Base-by-base conservation (phyloP, 2,888 invertebrate species). In the Apodemia duryi region DNA sequence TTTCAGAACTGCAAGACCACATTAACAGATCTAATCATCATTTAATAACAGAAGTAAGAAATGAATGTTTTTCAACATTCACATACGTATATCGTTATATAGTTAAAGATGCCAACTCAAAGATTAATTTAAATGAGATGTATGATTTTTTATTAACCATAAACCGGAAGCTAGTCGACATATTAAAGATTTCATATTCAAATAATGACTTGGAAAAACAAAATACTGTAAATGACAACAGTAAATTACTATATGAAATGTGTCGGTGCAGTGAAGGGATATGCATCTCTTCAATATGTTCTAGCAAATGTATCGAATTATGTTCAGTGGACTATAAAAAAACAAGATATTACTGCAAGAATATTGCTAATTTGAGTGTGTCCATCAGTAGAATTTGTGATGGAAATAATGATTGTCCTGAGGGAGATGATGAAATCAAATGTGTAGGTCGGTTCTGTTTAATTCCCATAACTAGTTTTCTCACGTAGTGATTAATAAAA, bases 401-500 rank as follows among this genome's bases (percentile, higher is more conserved):
- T 64, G 80, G 82, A 11, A 79, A 76, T 67, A 51, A 62, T 2
- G 78, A 88, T 69, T 91, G 91, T 68, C 78, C 79, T 2, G 71
- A 73, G 41, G 81, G 77, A 41, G 82, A 85, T 60, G 91, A 91
- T 54, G 91, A 91, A 76, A 65, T 68, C 0, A 64, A 77, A 51
- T 91, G 91, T 71, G 74, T 68, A 32, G 75, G 89, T 84, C 75
- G 70, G 28, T 64, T 62, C 11, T 43, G 11, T 10, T 43, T 11
- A 43, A 38, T 6, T 38, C 38, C 1, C 7, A 7, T 38, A 38
- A 38, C 7, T 1, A 38, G 38, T 38, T 38, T 38, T 38, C 6
- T 38, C 6, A 6, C 38, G 7, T 7, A 38, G 7, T 6, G 38
- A 38, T 1, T 1, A 7, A 38, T 6, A 7, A 38, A 7, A 38